Evolutionary conservation across 1,140 invertebrate genomes (phyloP).

Genomic region (Drepana arcuata): DNA sequence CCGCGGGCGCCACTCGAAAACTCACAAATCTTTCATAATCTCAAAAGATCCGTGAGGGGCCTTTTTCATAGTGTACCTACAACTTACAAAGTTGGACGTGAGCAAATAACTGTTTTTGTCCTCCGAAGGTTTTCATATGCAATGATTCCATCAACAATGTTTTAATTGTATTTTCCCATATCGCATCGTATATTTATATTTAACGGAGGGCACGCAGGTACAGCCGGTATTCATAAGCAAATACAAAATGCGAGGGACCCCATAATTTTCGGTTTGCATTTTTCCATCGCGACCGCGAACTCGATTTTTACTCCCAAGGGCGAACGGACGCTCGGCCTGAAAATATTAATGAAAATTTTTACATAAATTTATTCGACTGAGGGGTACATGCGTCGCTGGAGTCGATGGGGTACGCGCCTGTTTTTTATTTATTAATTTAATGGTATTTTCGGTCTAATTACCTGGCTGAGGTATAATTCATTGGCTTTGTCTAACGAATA

Average conservation of each 20-base stretch:
- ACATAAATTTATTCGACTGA: slow-evolving; percentile 70
- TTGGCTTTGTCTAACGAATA: slow-evolving; percentile 48
- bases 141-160: slow-evolving; percentile 28
- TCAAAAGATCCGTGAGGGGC: slow-evolving; percentile 43
- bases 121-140: slow-evolving; percentile 6
- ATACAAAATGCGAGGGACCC: slow-evolving; percentile 63
- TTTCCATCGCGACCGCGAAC: slow-evolving; percentile 69
- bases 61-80: slow-evolving; percentile 48
- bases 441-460: slow-evolving; percentile 71
- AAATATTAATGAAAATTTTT: slow-evolving; percentile 73
- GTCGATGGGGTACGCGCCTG: slow-evolving; percentile 51
- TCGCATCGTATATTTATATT: slow-evolving; percentile 39
- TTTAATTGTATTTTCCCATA: slow-evolving; percentile 53
- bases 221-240: slow-evolving; percentile 65
- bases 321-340: slow-evolving; percentile 59
- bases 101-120: slow-evolving; percentile 17
- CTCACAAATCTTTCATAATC: slow-evolving; percentile 74
- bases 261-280: slow-evolving; percentile 71
- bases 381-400: slow-evolving; percentile 49
- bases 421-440: slow-evolving; percentile 73
- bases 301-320: slow-evolving; percentile 66
- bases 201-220: slow-evolving; percentile 33
- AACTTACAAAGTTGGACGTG: slow-evolving; percentile 21
- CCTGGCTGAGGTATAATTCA: slow-evolving; percentile 67
- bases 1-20: slow-evolving; percentile 43